A percentile compares a stretch with the other conserved stretches of the same genome.
These are phyloP conservation scores for Caenorhabditis sinica DNA, from an alignment of 2,888 invertebrate species.

Conservation along the genomic window DNA sequence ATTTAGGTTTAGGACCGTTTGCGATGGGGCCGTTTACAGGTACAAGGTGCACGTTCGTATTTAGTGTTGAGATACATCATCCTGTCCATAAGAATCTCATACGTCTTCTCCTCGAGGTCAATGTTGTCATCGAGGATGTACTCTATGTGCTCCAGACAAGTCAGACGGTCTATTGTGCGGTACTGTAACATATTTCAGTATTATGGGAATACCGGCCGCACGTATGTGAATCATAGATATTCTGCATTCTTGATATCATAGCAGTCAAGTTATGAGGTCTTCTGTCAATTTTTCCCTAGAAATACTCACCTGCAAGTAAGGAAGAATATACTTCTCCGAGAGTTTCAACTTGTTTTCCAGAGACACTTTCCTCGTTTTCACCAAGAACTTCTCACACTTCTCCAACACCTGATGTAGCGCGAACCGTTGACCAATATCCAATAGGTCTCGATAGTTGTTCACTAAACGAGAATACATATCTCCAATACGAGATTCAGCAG, in stretches of 20 bases:
- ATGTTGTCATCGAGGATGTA: slow-evolving; percentile 49
- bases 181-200: slow-evolving; percentile 26
- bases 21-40: slow-evolving; percentile 4
- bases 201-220: no score
- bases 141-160: slow-evolving; percentile 9
- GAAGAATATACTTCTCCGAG: slow-evolving; percentile 36
- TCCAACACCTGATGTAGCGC: slow-evolving; percentile 22
- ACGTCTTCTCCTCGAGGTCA: slow-evolving; percentile 40
- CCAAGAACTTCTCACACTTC: slow-evolving; percentile 44
- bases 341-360: slow-evolving; percentile 43
- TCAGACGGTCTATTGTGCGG: slow-evolving; percentile 42
- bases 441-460: slow-evolving; percentile 29
- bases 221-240: no score
- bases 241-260: no score
- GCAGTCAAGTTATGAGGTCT: not conserved
- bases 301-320: slow-evolving; percentile 35
- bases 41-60: not conserved
- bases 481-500: not conserved
- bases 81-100: slow-evolving; percentile 34
- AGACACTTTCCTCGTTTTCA: slow-evolving; percentile 29
- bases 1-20: not conserved
- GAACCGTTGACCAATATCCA: slow-evolving; percentile 30
- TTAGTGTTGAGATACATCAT: slow-evolving; percentile 10
- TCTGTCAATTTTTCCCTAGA: no score
- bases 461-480: slow-evolving; percentile 14